Evolutionary conservation across 2,888 invertebrate species (phyloP).

Genomic region (Tetramorium bicarinatum): DNA sequence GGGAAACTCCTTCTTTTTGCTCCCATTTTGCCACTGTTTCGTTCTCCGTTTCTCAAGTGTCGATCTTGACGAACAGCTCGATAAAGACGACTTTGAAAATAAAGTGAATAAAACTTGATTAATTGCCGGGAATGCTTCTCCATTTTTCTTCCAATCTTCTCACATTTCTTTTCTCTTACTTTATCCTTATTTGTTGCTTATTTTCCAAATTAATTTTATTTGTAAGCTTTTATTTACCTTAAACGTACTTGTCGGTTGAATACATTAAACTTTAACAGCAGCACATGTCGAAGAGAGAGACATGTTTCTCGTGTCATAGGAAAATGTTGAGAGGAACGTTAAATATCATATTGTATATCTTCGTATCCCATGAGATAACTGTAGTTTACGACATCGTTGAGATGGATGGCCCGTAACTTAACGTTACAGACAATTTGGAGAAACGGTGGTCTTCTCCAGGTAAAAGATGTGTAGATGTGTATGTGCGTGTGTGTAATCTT

Average conservation of each 20-base stretch:
- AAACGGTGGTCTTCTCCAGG: not conserved
- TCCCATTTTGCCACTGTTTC: slow-evolving; percentile 2
- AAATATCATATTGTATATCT: slow-evolving; percentile 1
- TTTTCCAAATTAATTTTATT: slow-evolving; percentile 19
- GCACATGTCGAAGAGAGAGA: not conserved
- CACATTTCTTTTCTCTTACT: not conserved
- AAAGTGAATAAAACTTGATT: slow-evolving; percentile 25
- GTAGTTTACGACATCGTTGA: slow-evolving; percentile 26
- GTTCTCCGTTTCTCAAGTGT: slow-evolving; percentile 27
- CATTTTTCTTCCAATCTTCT: slow-evolving; percentile 13
- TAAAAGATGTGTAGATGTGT: not conserved
- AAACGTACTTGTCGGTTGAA: not conserved
- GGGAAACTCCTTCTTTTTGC: not conserved
- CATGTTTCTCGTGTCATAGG: not conserved
- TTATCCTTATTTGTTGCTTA: slow-evolving; percentile 17
- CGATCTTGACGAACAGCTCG: not conserved
- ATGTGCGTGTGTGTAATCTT: not conserved
- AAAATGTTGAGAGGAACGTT: not conserved
- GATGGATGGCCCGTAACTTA: not conserved
- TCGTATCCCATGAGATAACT: not conserved
- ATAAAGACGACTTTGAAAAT: slow-evolving; percentile 22
- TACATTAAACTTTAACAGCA: not conserved
- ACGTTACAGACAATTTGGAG: slow-evolving; percentile 18
- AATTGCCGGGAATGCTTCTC: slow-evolving; percentile 29
- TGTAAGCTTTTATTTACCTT: not conserved